Evolutionary conservation across 2,888 invertebrate genomes (phyloP), one percentile per base, ranked within the genome.

Genomic region (Leptura quadrifasciata): DNA sequence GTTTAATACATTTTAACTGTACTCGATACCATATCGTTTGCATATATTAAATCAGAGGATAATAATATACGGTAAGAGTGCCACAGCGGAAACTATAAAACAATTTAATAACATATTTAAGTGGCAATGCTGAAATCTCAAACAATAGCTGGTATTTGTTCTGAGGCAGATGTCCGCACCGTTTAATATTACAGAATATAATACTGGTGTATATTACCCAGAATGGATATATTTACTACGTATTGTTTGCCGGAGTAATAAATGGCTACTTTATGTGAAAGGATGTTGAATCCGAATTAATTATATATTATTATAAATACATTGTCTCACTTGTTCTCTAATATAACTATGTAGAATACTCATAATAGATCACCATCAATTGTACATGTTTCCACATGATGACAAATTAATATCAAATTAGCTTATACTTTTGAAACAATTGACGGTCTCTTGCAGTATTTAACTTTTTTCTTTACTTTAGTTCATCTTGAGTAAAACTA

Each of bases 21-120:
- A 83, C 80, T 84, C 84, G 80, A 85, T 84, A 85, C 82, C 86
- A 81, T 85, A 85, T 86, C 85, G 86, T 87, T 86, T 85, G 87
- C 87, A 88, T 88, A 88, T 85, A 88, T 88, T 88, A 88, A 85
- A 84, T 77, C 80, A 79, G 80, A 81, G 84, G 81, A 83, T 85
- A 84, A 85, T 84, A 84, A 86, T 85, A 82, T 75, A 74, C 67
- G 81, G 81, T 82, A 81, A 70, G 82, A 84, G 82, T 84, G 81
- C 81, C 82, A 84, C 78, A 84, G 86, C 87, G 88, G 88, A 89
- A 89, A 86, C 86, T 84, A 88, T 89, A 89, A 89, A 89, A 86
- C 88, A 88, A 88, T 88, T 89, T 89, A 89, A 89, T 89, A 89
- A 89, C 88, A 88, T 88, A 88, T 88, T 88, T 87, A 87, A 88